Evolutionary conservation across 2,888 invertebrate species (phyloP).

Genomic region (Aleiodes leptofemur): DNA sequence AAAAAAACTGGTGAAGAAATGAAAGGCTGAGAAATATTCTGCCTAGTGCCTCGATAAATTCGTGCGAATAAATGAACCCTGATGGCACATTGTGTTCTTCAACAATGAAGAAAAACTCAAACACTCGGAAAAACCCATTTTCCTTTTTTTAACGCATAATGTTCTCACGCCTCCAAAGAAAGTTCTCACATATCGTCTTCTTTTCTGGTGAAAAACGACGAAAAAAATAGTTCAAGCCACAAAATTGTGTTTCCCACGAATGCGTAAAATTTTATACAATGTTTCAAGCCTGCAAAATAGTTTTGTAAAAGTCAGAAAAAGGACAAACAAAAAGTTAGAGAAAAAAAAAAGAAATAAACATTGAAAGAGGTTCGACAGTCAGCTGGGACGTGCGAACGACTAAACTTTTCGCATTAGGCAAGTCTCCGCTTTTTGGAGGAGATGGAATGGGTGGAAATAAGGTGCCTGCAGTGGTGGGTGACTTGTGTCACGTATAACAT

Average conservation of each 20-base stretch:
- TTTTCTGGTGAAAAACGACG: neutral
- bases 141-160: too few species aligned
- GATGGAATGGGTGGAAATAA: neutral
- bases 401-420: slow-evolving; percentile 56
- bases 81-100: too few species aligned
- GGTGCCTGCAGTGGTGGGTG: slow-evolving; percentile 22
- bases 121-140: too few species aligned
- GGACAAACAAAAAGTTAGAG: neutral
- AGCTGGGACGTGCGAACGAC: slow-evolving; percentile 54
- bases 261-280: slow-evolving; percentile 20
- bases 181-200: too few species aligned
- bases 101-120: too few species aligned
- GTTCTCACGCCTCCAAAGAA: too few species aligned
- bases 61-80: too few species aligned
- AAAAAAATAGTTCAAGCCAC: neutral
- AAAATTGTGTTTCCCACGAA: slow-evolving; percentile 2
- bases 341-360: slow-evolving; percentile 23
- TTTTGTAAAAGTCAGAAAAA: slow-evolving; percentile 8
- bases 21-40: too few species aligned
- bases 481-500: slow-evolving; percentile 19
- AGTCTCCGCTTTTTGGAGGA: neutral
- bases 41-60: too few species aligned
- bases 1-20: too few species aligned
- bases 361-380: slow-evolving; percentile 45
- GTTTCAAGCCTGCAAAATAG: slow-evolving; percentile 8